Evolutionary conservation across 2,113 vertebrate species (phyloP), one percentile per base, ranked within the genome.

Genomic region (Aptenodytes patagonicus): DNA sequence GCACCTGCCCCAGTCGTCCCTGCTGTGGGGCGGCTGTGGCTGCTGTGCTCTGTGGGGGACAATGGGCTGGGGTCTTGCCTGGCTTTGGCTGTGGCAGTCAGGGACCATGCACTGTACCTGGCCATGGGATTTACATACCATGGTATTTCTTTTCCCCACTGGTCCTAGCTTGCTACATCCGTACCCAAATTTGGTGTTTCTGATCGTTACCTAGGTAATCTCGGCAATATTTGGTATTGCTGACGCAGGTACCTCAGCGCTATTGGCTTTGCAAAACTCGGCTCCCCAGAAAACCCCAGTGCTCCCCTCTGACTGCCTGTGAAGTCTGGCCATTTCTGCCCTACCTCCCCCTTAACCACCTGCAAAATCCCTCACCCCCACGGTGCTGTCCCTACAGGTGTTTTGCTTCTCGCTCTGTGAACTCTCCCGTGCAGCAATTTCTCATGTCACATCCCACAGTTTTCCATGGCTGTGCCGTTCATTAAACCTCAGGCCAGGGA

Each of bases 1-100:
- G 29, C 6, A 4, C 11, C 18, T 1, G 1, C 7, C 28, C 7
- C 6, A 4, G 10, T 10, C 0, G 0, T 55, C n/a, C 42, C 57
- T 2, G 6, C 44, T 1, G 0, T 25, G 34, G 16, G 36, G 17
- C 44, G 84, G 42, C 14, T 54, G 49, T 57, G 36, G 14, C 47
- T 62, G n/a, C 60, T 57, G 60, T 22, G 65, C 3, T 29, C 66
- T 69, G 16, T 17, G 28, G 46, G 18, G 29, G 13, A 9, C 17
- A 13, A 14, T 0, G 1, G 29, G 4, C 21, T 62, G 16, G n/a
- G 9, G 13, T 57, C 26, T 61, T 2, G 1, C 22, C 17, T 2
- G 4, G 9, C 16, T 54, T 49, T 64, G 66, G 8, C 55, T 80
- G 44, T 21, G 20, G 19, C 17, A 73, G 24, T 21, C 38, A 40